phyloP scores from a whole-genome alignment of 1,140 invertebrate genomes.

The Diorhabda carinulata region DNA sequence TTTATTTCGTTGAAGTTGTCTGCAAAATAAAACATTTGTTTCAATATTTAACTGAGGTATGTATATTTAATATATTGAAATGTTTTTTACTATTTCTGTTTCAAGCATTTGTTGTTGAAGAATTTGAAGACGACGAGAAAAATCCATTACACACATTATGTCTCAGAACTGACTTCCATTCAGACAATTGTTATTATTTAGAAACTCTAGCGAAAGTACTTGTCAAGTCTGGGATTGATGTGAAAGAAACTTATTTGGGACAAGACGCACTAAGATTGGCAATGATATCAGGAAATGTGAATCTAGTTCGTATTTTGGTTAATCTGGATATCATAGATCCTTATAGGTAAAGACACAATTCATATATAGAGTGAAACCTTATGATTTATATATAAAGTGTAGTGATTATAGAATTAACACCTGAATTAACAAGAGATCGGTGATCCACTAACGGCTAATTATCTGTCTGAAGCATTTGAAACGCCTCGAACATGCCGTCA shows the following conservation, averaged over 20 bases:
- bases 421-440: too few relatives aligned
- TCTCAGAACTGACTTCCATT: slow-evolving; percentile 36
- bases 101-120: background rate
- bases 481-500: too few relatives aligned
- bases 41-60: too few relatives aligned
- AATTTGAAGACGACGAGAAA: slow-evolving; percentile 34
- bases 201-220: slow-evolving; percentile 25
- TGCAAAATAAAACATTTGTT: too few relatives aligned
- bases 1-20: too few relatives aligned
- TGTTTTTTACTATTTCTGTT: too few relatives aligned
- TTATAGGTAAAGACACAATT: slow-evolving; percentile 17
- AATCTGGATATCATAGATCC: slow-evolving; percentile 30
- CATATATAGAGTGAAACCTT: too few relatives aligned
- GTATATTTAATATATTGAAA: too few relatives aligned
- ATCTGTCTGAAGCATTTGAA: too few relatives aligned
- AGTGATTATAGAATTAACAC: too few relatives aligned
- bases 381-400: too few relatives aligned
- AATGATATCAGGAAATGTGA: slow-evolving; percentile 36
- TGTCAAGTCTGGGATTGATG: slow-evolving; percentile 24
- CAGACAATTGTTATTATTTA: slow-evolving; percentile 24
- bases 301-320: slow-evolving; percentile 30
- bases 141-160: slow-evolving; percentile 40
- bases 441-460: too few relatives aligned
- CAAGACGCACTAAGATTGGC: slow-evolving; percentile 39
- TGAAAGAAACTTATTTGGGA: slow-evolving; percentile 35